phyloP scores from a whole-genome alignment of 2,797 vertebrate species.

The Hippopotamyrus pictus region DNA sequence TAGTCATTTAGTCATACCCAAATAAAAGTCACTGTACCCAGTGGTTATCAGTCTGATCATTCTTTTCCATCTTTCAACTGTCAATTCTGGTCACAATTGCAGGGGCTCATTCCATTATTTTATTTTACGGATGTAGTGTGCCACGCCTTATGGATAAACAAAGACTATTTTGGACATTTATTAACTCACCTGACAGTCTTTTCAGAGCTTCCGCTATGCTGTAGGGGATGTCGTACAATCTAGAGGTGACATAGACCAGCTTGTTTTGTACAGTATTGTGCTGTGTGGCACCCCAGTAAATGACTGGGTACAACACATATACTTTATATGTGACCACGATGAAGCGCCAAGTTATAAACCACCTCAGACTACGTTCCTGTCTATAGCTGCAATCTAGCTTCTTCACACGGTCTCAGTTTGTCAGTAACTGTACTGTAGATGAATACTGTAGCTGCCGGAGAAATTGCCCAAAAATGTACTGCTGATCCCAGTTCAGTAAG shows the following conservation, averaged over 20 bases:
- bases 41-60: not conserved
- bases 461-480: not conserved
- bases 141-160: not conserved
- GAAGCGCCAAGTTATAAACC: not conserved
- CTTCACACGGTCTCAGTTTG: not conserved
- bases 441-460: not conserved
- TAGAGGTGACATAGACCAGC: not conserved
- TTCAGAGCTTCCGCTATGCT: not conserved
- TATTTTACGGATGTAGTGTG: not conserved
- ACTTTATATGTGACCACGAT: not conserved
- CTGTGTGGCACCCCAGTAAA: not conserved
- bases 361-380: not conserved
- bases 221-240: not conserved
- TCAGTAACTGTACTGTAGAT: not conserved
- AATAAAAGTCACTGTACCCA: not conserved
- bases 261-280: not conserved
- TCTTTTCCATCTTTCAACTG: not conserved
- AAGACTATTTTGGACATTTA: not conserved
- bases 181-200: not conserved
- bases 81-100: not conserved
- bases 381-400: not conserved
- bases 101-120: not conserved
- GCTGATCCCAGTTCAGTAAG: not conserved
- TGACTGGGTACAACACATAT: not conserved
- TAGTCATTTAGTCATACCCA: not conserved